These are phyloP conservation scores for Apeira syringaria DNA, from an alignment of 2,888 invertebrate genomes.

Conservation along the genomic window DNA sequence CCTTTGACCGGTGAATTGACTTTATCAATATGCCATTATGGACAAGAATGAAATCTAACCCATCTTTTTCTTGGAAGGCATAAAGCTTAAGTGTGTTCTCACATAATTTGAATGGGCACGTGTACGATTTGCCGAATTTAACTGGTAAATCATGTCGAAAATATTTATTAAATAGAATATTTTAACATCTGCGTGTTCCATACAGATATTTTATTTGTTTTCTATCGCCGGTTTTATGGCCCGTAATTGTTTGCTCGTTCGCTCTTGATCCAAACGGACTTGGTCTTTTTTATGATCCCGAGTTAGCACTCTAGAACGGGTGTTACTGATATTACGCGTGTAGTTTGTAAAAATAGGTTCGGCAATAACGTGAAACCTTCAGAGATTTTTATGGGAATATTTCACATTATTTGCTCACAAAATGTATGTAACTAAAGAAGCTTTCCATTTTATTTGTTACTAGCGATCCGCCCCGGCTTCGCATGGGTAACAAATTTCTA, in stretches of 20 bases:
- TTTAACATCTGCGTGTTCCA: neutral
- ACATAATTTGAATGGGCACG: no score
- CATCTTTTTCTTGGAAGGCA: no score
- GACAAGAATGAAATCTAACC: no score
- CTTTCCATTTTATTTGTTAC: no score
- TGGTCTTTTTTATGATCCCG: slow-evolving; percentile 17
- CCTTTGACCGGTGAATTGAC: no score
- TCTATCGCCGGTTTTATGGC: slow-evolving; percentile 13
- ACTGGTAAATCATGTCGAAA: no score
- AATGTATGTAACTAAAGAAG: neutral
- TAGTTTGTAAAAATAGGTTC: slow-evolving; percentile 15
- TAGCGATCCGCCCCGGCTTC: no score
- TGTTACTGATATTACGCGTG: slow-evolving; percentile 13
- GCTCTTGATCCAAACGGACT: slow-evolving; percentile 17
- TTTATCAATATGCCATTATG: no score
- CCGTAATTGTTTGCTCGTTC: slow-evolving; percentile 17
- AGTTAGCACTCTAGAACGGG: slow-evolving; percentile 18
- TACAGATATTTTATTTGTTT: slow-evolving; percentile 15
- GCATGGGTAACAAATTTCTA: no score
- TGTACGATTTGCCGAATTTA: no score
- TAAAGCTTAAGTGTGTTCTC: no score
- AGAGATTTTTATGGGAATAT: slow-evolving; percentile 9
- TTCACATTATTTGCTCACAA: slow-evolving; percentile 12
- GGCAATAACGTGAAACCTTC: slow-evolving; percentile 11
- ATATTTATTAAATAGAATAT: neutral